Percentiles rank a stretch among this genome's conserved stretches.
Evolutionary conservation across 2,888 invertebrate species (phyloP).

Genomic region (Scelioninae gen. 1): DNA sequence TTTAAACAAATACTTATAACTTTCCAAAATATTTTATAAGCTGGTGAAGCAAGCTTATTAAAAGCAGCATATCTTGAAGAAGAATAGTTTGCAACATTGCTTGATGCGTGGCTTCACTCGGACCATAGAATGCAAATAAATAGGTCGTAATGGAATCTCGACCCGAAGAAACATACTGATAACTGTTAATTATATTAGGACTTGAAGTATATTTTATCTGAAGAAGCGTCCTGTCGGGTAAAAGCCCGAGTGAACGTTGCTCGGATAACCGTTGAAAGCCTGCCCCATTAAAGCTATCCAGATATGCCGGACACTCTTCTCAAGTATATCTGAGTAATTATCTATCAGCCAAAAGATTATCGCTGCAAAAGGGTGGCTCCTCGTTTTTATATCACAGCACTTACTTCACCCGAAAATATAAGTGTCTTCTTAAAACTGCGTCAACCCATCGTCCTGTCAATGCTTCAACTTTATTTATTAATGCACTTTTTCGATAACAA

Average conservation of each 20-base stretch:
- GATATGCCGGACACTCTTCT: constrained; percentile 81
- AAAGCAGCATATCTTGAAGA: constrained; percentile 28
- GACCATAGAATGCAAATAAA: constrained; percentile 76
- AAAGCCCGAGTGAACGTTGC: constrained; percentile 80
- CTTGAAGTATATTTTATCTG: constrained; percentile 80
- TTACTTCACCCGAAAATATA: constrained; percentile 29
- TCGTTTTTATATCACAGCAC: constrained; percentile 43
- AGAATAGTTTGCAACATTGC: constrained; percentile 30
- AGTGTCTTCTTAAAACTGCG: constrained; percentile 36
- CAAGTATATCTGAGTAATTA: constrained; percentile 82
- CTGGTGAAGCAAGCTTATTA: constrained; percentile 21
- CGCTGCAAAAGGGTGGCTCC: constrained; percentile 71
- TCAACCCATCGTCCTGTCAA: constrained; percentile 47
- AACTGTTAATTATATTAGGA: constrained; percentile 75
- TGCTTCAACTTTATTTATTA: constrained; percentile 54
- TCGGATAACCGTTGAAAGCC: constrained; percentile 83
- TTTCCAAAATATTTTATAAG: neutral
- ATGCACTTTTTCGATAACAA: too few relatives aligned
- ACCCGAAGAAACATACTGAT: constrained; percentile 75
- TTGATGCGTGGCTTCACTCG: constrained; percentile 17
- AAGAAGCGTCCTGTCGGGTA: constrained; percentile 78
- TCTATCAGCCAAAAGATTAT: constrained; percentile 80
- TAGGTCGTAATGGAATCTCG: constrained; percentile 81
- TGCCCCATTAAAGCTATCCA: constrained; percentile 83
- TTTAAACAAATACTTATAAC: neutral